Conservation (phyloP, 2,113 vertebrate species). For the Pelusios castaneus region DNA sequence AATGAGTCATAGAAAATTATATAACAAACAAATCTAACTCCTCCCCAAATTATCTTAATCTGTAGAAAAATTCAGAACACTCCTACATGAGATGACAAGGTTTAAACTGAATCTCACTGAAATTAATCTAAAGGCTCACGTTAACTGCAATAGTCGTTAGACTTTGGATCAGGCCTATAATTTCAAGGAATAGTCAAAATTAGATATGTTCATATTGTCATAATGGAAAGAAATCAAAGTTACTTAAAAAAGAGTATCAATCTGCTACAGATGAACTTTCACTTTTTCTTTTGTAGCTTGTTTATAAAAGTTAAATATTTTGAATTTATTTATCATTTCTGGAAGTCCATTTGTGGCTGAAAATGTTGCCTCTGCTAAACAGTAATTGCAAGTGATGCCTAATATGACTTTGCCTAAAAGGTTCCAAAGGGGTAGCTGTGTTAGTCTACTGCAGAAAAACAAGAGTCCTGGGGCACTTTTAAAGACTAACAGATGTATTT, state of each 20-base stretch:
- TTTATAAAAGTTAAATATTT: neutral
- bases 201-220: neutral
- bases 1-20: neutral
- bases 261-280: neutral
- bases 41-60: neutral
- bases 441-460: too few relatives aligned
- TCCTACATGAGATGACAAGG: neutral
- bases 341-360: neutral
- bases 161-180: neutral
- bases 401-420: too few relatives aligned
- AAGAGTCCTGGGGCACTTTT: too few relatives aligned
- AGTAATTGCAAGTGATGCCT: neutral
- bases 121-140: neutral
- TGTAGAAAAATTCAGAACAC: neutral
- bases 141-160: neutral
- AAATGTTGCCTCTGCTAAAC: neutral
- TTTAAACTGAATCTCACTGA: neutral
- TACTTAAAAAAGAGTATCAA: neutral
- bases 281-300: too few relatives aligned
- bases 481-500: too few relatives aligned
- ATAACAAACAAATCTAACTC: neutral
- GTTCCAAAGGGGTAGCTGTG: too few relatives aligned
- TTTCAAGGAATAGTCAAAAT: neutral
- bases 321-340: accelerated
- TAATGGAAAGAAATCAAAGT: neutral